Percentiles rank a stretch among this genome's conserved stretches.
These are phyloP conservation scores for Stenichneumon culpator DNA, from an alignment of 2,888 invertebrate species.

Conservation along the genomic window DNA sequence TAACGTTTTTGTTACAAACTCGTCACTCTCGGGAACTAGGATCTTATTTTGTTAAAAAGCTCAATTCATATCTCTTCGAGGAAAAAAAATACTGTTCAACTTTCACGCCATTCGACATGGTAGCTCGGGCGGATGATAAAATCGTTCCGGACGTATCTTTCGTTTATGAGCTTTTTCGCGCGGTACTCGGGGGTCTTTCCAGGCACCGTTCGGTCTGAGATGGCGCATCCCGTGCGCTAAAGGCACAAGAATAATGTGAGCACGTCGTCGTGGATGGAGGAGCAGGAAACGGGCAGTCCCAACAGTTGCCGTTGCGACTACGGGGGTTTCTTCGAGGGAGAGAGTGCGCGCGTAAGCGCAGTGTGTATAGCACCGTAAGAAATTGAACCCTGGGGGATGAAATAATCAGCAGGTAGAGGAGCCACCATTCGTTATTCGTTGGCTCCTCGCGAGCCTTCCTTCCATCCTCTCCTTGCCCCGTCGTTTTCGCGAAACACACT, in stretches of 20 bases:
- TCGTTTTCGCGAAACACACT: constrained; percentile 57
- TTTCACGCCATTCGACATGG: not conserved
- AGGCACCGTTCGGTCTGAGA: constrained; percentile 33
- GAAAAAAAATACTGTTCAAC: not conserved
- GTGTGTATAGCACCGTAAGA: constrained; percentile 67
- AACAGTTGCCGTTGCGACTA: constrained; percentile 65
- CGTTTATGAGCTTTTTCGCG: constrained; percentile 52
- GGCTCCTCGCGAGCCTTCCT: constrained; percentile 16
- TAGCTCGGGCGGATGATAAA: constrained; percentile 47
- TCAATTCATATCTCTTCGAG: not conserved
- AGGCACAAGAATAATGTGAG: constrained; percentile 49
- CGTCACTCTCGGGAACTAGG: not conserved
- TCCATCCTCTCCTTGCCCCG: not conserved
- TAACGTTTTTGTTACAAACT: not conserved
- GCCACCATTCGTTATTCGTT: constrained; percentile 38
- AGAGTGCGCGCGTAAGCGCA: constrained; percentile 57
- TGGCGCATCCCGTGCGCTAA: constrained; percentile 54
- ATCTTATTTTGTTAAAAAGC: not conserved
- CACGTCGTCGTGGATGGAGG: constrained; percentile 53
- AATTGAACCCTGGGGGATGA: constrained; percentile 72
- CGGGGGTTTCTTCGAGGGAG: constrained; percentile 30
- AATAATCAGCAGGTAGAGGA: constrained; percentile 74
- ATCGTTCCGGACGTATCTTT: constrained; percentile 51
- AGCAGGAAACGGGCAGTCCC: constrained; percentile 40
- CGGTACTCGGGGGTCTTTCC: constrained; percentile 37